A percentile compares a stretch with the other conserved stretches of the same genome.
These are phyloP conservation scores for Hylaeus anthracinus DNA, from an alignment of 1,140 invertebrate genomes.

Conservation along the genomic window DNA sequence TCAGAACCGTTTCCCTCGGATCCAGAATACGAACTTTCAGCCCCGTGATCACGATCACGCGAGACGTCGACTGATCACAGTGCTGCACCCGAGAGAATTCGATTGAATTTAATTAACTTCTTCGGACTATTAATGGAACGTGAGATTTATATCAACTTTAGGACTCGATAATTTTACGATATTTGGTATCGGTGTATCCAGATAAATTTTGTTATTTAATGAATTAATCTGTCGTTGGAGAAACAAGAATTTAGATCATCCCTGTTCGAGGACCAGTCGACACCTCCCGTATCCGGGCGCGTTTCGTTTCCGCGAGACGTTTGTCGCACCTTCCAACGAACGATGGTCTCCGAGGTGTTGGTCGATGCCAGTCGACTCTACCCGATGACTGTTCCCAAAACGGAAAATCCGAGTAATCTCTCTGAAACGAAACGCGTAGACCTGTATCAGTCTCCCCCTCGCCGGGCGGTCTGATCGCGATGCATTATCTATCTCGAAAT, in stretches of 20 bases:
- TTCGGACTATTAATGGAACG: too few relatives aligned
- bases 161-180: too few relatives aligned
- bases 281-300: neutral
- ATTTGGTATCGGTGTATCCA: too few relatives aligned
- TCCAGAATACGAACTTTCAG: constrained; percentile 13
- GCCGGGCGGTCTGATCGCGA: constrained; percentile 44
- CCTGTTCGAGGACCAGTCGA: too few relatives aligned
- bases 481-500: constrained; percentile 52
- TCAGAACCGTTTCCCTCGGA: constrained; percentile 29
- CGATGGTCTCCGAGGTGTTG: neutral
- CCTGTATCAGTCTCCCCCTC: neutral
- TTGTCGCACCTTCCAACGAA: neutral
- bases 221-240: too few relatives aligned
- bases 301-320: neutral
- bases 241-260: too few relatives aligned
- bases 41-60: neutral
- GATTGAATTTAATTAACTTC: too few relatives aligned
- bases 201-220: too few relatives aligned
- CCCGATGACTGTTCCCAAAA: too few relatives aligned
- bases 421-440: neutral
- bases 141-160: too few relatives aligned
- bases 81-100: too few relatives aligned
- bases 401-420: neutral
- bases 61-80: too few relatives aligned
- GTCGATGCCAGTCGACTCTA: constrained; percentile 14